A percentile compares a stretch with the other conserved stretches of the same genome.
Conservation (phyloP, 2,888 invertebrate species). For the Diloba caeruleocephala region DNA sequence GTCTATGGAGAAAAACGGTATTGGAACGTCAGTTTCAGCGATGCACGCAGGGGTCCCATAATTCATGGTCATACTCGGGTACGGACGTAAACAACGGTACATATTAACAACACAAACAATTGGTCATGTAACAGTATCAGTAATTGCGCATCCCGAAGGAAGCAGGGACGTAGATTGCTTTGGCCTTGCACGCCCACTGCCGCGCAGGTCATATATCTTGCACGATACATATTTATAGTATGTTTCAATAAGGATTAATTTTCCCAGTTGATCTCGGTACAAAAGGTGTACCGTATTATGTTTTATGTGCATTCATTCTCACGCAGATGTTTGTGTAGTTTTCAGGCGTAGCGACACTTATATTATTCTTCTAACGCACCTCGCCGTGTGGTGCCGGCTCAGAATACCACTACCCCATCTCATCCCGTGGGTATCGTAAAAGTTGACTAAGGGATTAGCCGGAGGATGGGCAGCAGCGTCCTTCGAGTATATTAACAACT, state of each 20-base stretch:
- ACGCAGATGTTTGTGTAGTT: not conserved
- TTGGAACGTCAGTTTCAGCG: conserved; percentile 5
- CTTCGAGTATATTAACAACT: too few relatives aligned
- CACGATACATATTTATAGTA: conserved; percentile 11
- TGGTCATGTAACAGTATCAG: conserved; percentile 46
- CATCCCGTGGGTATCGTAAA: too few relatives aligned
- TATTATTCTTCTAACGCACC: too few relatives aligned
- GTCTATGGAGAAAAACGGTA: too few relatives aligned
- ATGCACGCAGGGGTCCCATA: conserved; percentile 13
- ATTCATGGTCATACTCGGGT: conserved; percentile 11
- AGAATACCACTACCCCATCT: too few relatives aligned
- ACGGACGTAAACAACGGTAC: conserved; percentile 29
- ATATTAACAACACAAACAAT: conserved; percentile 9
- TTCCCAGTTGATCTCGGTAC: conserved; percentile 35
- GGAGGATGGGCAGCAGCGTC: too few relatives aligned
- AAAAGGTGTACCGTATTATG: conserved; percentile 15
- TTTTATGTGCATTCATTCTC: conserved; percentile 1
- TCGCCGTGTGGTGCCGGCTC: too few relatives aligned
- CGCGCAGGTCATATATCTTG: conserved; percentile 31
- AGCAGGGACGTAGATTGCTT: conserved; percentile 56
- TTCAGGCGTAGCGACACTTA: too few relatives aligned
- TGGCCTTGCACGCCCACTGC: conserved; percentile 58
- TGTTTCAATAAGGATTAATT: conserved; percentile 40
- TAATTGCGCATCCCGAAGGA: conserved; percentile 58
- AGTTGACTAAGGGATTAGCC: too few relatives aligned